Evolutionary conservation across 2,888 invertebrate genomes (phyloP), one percentile per base, ranked within the genome.

Genomic region (Torymus texanus): DNA sequence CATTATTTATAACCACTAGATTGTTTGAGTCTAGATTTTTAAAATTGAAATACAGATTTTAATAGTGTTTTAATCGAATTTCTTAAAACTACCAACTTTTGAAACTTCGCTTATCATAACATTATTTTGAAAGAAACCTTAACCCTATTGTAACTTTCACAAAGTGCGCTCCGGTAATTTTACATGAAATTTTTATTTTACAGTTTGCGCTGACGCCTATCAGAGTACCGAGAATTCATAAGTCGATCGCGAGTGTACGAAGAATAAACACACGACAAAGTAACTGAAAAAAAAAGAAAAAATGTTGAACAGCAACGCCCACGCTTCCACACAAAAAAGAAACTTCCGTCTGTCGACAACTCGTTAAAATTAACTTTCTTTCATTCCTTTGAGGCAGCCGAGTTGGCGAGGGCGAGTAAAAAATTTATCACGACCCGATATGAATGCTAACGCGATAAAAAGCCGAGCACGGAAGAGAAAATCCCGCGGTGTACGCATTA

Each of bases 291-390:
- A 41, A 41, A 41, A 1, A 8, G 8, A 41, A 41, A 41, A 41
- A 41, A 41, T 41, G 5, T 41, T 41, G 1, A 41, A 8, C 41
- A 41, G 41, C 41, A 8, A 41, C 41, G 41, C 8, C 41, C 41
- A 8, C 41, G 41, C 8, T 55, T 73, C 56, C 12, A 13, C 24
- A 1, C 14, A 58, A 21, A 21, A 18, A 8, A 5, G 2, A 8
- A 51, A 61, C n/a, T 71, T 11, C 12, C 61, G 59, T 11, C 21
- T 11, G 24, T 11, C 14, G 11, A 41, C 18, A 67, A 51, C 72
- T 72, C 50, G 62, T 75, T 75, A 75, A 75, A 59, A 58, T 24
- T 21, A 75, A 75, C 67, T 75, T 61, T 67, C 59, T 75, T 67
- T 29, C 67, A 50, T 65, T 65, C 16, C 66, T 13, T 51, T 16